Evolutionary conservation across 2,888 invertebrate species (phyloP).

Genomic region (Osedax fenrisi): DNA sequence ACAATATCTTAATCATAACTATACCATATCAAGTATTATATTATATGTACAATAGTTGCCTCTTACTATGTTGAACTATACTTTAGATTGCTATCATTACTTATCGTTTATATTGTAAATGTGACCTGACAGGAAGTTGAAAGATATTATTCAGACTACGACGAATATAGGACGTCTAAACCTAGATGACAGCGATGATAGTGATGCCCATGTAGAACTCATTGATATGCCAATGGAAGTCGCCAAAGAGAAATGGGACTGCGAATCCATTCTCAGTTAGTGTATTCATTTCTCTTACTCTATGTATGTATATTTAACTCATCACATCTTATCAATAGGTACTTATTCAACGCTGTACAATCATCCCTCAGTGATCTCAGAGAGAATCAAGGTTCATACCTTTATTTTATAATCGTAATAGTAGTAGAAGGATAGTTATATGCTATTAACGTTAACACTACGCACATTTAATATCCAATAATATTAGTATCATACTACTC

Average conservation of each 20-base stretch:
- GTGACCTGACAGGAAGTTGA: slow-evolving; percentile 39
- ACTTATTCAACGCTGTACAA: slow-evolving; percentile 83
- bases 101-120: too few relatives aligned
- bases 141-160: slow-evolving; percentile 40
- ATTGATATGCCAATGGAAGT: slow-evolving; percentile 56
- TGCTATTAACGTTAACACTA: too few relatives aligned
- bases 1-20: too few relatives aligned
- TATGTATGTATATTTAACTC: neutral
- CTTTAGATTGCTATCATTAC: too few relatives aligned
- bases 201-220: slow-evolving; percentile 39
- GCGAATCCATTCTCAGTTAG: slow-evolving; percentile 68
- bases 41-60: too few relatives aligned
- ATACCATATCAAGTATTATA: too few relatives aligned
- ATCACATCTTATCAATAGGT: slow-evolving; percentile 44
- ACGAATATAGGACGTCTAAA: slow-evolving; percentile 33
- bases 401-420: too few relatives aligned
- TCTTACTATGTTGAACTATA: too few relatives aligned
- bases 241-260: slow-evolving; percentile 69
- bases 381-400: slow-evolving; percentile 51
- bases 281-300: neutral
- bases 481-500: too few relatives aligned
- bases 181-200: neutral
- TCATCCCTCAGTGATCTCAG: slow-evolving; percentile 57
- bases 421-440: too few relatives aligned
- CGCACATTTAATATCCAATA: too few relatives aligned